Conservation (phyloP, 2,113 vertebrate species). For the Microtus ochrogaster region DNA sequence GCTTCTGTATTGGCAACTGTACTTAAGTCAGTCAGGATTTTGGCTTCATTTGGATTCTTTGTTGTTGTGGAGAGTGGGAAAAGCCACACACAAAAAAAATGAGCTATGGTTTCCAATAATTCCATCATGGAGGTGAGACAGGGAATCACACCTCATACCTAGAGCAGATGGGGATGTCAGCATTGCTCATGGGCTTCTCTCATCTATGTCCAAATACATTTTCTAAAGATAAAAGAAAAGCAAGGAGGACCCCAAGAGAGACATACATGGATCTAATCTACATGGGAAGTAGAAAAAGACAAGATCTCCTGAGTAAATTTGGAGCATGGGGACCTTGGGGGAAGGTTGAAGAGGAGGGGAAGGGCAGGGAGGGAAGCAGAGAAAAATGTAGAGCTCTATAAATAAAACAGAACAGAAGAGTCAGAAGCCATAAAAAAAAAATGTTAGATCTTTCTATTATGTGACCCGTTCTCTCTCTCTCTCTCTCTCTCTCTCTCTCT, state of each 20-base stretch:
- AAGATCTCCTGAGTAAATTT: too few species aligned
- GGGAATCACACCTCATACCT: conserved; percentile 8
- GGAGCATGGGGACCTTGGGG: too few species aligned
- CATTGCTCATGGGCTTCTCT: neutral
- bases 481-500: too few species aligned
- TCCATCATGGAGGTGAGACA: neutral
- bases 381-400: too few species aligned
- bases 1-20: neutral
- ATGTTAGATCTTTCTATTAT: neutral
- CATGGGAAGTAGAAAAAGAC: too few species aligned
- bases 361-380: too few species aligned
- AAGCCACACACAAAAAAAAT: neutral
- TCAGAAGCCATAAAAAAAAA: neutral
- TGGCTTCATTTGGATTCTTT: neutral
- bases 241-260: too few species aligned
- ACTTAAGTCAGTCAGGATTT: neutral
- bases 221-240: conserved; percentile 1
- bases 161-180: neutral
- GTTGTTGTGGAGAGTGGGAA: neutral
- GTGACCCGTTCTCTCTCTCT: neutral
- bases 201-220: neutral
- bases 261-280: too few species aligned
- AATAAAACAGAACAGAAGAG: too few species aligned
- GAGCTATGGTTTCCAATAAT: neutral
- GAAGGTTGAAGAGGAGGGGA: too few species aligned